Conservation (phyloP, 1,140 invertebrate genomes). For the Pseudachorutes palmiensis region DNA sequence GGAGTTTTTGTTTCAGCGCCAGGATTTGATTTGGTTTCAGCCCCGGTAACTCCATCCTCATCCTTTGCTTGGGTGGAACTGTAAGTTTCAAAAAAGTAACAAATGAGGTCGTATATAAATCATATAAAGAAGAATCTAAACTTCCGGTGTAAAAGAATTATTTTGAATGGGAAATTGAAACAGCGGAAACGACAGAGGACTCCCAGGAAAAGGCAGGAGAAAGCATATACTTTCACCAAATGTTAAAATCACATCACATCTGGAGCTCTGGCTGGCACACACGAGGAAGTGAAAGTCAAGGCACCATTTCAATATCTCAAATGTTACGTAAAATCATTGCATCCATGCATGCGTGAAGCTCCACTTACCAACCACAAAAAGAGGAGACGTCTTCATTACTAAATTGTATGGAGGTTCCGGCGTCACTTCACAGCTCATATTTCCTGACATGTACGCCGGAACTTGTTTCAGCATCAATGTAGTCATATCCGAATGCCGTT, state of each 20-base stretch:
- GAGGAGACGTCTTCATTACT: constrained; percentile 5
- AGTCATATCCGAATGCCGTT: constrained; percentile 25
- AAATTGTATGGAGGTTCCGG: constrained; percentile 14
- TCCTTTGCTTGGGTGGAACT: constrained; percentile 15
- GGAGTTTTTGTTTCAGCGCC: constrained; percentile 3
- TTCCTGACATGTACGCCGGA: constrained; percentile 22
- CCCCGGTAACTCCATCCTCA: neutral
- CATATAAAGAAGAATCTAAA: too few species aligned
- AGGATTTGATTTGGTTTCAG: neutral
- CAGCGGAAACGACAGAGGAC: too few species aligned
- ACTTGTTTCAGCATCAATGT: constrained; percentile 28
- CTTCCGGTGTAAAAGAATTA: too few species aligned
- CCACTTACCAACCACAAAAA: constrained; percentile 29
- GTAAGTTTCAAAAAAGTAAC: too few species aligned
- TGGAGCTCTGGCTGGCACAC: too few species aligned
- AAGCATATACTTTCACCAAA: too few species aligned
- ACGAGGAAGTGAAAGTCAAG: neutral
- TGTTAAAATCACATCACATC: too few species aligned
- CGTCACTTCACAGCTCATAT: constrained; percentile 33
- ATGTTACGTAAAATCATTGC: neutral
- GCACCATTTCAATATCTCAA: neutral
- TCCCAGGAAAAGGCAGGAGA: too few species aligned
- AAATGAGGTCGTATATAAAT: too few species aligned
- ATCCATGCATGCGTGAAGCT: too few species aligned
- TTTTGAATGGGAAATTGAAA: too few species aligned